Conservation (phyloP, 2,888 invertebrate genomes). For the Lithophane semibrunnea region DNA sequence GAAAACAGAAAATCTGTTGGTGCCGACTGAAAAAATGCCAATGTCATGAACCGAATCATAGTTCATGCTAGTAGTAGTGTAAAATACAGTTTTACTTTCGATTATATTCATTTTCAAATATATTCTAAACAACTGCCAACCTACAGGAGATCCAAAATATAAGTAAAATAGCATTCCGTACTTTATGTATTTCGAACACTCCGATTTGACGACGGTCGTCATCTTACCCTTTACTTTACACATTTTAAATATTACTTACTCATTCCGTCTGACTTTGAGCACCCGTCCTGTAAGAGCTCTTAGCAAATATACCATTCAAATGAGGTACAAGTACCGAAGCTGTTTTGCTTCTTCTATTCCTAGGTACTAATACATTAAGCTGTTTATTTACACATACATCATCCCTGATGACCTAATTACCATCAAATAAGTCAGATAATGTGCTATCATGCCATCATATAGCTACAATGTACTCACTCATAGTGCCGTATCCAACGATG, state of each 20-base stretch:
- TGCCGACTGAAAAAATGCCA: no score
- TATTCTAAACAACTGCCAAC: background rate
- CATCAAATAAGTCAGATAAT: background rate
- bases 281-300: constrained; percentile 27
- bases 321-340: constrained; percentile 2
- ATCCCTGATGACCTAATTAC: background rate
- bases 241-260: constrained; percentile 52
- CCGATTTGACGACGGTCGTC: constrained; percentile 42
- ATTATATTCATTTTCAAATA: background rate
- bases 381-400: background rate
- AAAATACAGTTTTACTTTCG: background rate
- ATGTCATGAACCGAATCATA: background rate
- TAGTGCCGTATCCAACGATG: constrained; percentile 81
- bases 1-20: background rate
- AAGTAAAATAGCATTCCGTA: constrained; percentile 22
- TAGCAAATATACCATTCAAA: constrained; percentile 46
- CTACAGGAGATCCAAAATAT: constrained; percentile 14
- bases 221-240: constrained; percentile 45
- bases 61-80: background rate
- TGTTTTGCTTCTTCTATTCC: background rate
- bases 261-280: constrained; percentile 55
- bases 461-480: constrained; percentile 75
- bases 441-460: background rate
- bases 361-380: background rate
- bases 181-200: constrained; percentile 26